These are phyloP conservation scores for Mus caroli DNA, from an alignment of 2,797 vertebrate species.

Conservation along the genomic window DNA sequence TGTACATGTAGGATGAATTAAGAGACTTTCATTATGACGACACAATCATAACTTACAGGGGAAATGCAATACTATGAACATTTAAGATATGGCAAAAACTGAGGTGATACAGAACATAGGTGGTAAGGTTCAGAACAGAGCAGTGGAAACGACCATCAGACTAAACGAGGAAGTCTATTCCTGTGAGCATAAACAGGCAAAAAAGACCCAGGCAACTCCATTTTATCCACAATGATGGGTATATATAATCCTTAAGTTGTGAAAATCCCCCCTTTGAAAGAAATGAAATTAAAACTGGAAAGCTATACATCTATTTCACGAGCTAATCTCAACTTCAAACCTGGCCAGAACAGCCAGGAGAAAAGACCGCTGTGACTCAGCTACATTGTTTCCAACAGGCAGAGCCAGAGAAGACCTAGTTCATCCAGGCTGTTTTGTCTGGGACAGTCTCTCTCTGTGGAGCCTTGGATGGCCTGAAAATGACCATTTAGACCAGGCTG, in stretches of 20 bases:
- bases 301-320: constrained; percentile 5
- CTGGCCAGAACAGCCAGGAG: background rate
- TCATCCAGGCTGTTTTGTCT: background rate
- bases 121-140: background rate
- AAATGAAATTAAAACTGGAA: constrained; percentile 33
- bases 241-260: constrained; percentile 16
- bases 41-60: background rate
- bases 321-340: constrained; percentile 31
- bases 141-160: background rate
- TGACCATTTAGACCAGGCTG: background rate
- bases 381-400: background rate
- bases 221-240: too few relatives aligned
- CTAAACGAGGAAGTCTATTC: background rate
- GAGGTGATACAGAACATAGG: background rate
- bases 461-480: background rate
- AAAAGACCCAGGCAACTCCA: background rate
- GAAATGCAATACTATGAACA: constrained; percentile 15
- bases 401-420: background rate
- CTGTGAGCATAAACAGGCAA: background rate
- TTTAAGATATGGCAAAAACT: background rate
- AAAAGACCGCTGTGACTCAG: constrained; percentile 12
- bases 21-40: background rate
- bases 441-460: background rate
- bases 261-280: constrained; percentile 22
- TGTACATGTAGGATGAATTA: background rate